Percentiles rank a stretch among this genome's conserved stretches.
These are phyloP conservation scores for Ciconia boyciana DNA, from an alignment of 2,113 vertebrate genomes.

Conservation along the genomic window DNA sequence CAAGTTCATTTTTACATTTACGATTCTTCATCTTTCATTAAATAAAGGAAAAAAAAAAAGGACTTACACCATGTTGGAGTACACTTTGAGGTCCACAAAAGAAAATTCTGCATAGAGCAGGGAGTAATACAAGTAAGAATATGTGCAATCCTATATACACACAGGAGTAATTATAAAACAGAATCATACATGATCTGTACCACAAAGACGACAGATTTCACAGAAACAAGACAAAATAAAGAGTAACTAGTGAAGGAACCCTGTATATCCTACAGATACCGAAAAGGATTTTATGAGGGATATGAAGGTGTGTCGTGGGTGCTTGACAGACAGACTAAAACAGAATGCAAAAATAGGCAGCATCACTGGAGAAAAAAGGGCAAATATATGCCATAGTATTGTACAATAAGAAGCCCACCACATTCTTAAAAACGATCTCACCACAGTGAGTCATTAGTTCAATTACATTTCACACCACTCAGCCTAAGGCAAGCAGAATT, in stretches of 20 bases:
- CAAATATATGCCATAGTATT: slow-evolving; percentile 15
- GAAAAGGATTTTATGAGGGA: background rate
- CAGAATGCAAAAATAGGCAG: background rate
- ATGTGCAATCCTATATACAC: background rate
- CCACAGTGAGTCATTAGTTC: slow-evolving; percentile 42
- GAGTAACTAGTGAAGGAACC: background rate
- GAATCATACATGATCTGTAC: background rate
- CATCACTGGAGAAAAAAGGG: background rate
- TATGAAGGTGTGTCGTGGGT: background rate
- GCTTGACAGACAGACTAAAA: slow-evolving; percentile 41
- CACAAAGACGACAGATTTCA: background rate
- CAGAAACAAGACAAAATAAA: background rate
- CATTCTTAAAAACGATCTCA: slow-evolving; percentile 27
- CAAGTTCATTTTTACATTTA: background rate
- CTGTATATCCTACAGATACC: background rate
- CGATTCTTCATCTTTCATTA: background rate
- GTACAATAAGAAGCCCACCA: slow-evolving; percentile 45
- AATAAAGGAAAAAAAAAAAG: background rate
- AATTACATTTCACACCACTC: slow-evolving; percentile 32
- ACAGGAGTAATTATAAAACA: background rate
- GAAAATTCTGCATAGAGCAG: background rate
- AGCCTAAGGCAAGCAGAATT: slow-evolving; percentile 34
- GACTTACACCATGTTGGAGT: background rate
- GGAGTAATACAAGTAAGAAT: background rate
- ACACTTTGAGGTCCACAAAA: background rate